Conservation (phyloP, 2,888 invertebrate genomes). For the Cosmorhoe ocellata region DNA sequence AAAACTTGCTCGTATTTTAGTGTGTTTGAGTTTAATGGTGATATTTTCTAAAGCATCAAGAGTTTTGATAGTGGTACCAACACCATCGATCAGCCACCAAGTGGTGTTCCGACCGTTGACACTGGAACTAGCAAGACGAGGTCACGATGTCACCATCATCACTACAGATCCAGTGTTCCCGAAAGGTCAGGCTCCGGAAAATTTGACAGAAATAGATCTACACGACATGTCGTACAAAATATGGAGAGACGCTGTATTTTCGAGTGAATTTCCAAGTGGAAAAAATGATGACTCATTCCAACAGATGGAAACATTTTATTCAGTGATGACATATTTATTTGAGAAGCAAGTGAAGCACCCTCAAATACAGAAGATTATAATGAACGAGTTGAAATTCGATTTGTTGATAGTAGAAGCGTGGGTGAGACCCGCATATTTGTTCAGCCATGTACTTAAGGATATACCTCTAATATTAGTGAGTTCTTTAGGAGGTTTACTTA, state of each 20-base stretch:
- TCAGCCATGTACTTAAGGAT: conserved; percentile 40
- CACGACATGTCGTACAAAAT: conserved; percentile 13
- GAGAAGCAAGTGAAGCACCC: conserved; percentile 20
- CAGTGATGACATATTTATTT: conserved; percentile 1
- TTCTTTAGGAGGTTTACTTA: conserved; percentile 47
- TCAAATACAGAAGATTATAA: conserved; percentile 39
- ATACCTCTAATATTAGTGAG: conserved; percentile 58
- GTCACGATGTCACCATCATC: conserved; percentile 67
- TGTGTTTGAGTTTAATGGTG: conserved; percentile 6
- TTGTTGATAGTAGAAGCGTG: conserved; percentile 60
- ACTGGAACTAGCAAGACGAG: conserved; percentile 60
- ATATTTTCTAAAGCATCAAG: conserved; percentile 30
- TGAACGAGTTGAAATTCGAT: conserved; percentile 54
- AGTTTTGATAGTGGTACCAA: conserved; percentile 50
- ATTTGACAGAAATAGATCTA: conserved; percentile 32
- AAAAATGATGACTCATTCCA: conserved; percentile 1
- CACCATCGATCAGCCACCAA: conserved; percentile 72
- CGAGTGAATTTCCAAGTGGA: conserved; percentile 5
- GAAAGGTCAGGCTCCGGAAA: conserved; percentile 32
- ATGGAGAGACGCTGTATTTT: conserved; percentile 29
- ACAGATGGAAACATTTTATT: conserved; percentile 6
- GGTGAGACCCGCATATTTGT: conserved; percentile 45
- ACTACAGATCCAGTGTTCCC: conserved; percentile 62
- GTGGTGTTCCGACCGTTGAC: conserved; percentile 60
- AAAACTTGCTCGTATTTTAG: background rate